Percentiles rank a stretch among this genome's conserved stretches.
Evolutionary conservation across 2,113 vertebrate species (phyloP).

Genomic region (Martes martes): DNA sequence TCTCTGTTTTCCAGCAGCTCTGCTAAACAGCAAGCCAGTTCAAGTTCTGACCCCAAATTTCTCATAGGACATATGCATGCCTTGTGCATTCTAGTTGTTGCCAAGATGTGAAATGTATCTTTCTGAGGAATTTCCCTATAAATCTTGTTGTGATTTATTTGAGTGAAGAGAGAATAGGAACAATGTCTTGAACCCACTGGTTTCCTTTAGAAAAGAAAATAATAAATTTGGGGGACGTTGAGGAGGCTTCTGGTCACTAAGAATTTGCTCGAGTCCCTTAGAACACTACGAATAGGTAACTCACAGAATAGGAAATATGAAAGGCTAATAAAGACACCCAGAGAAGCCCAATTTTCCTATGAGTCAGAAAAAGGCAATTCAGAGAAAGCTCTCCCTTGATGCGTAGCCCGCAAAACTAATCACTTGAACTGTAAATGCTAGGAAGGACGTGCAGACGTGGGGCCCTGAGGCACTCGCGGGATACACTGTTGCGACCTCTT

Average conservation of each 20-base stretch:
- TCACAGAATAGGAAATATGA: background rate
- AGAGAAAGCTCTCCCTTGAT: background rate
- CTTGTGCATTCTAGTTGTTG: background rate
- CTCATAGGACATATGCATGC: background rate
- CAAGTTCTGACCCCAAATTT: background rate
- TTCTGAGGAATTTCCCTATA: background rate
- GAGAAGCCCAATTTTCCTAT: background rate
- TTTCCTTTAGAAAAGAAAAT: background rate
- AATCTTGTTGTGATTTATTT: background rate
- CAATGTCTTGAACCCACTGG: background rate
- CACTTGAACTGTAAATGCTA: background rate
- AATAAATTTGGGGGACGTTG: background rate
- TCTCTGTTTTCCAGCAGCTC: background rate
- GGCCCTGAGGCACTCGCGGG: accelerated
- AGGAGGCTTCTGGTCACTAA: background rate
- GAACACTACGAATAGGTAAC: background rate
- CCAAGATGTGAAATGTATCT: background rate
- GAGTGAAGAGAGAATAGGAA: background rate
- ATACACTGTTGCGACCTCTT: accelerated
- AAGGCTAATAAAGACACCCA: background rate
- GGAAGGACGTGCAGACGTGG: background rate
- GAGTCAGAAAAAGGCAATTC: background rate
- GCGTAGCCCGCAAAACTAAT: background rate
- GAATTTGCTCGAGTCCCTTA: background rate
- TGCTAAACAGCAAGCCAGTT: background rate